Conservation (phyloP, 2,113 vertebrate genomes). For the Zingel zingel region DNA sequence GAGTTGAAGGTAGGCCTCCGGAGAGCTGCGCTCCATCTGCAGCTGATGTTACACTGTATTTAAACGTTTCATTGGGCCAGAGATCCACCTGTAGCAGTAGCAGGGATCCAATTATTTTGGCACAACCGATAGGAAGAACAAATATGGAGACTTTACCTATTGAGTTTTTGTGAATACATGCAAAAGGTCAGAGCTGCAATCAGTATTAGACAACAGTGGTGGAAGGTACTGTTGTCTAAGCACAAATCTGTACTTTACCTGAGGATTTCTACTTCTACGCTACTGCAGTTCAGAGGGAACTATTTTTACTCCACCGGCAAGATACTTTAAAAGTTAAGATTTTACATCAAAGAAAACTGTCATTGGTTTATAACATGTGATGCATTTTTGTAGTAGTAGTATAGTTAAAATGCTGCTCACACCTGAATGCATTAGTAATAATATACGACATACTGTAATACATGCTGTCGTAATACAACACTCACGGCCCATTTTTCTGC, state of each 20-base stretch:
- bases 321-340: not conserved
- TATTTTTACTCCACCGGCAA: not conserved
- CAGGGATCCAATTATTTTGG: not conserved
- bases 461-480: not conserved
- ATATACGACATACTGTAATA: not conserved
- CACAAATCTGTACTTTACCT: not conserved
- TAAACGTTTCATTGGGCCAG: too few species aligned
- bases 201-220: not conserved
- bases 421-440: not conserved
- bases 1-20: constrained; percentile 42
- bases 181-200: not conserved
- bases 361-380: not conserved
- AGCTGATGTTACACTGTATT: too few species aligned
- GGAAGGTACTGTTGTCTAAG: not conserved
- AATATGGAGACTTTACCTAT: not conserved
- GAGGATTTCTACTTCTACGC: not conserved
- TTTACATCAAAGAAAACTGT: not conserved
- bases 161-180: not conserved
- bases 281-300: not conserved
- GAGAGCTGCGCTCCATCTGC: not conserved
- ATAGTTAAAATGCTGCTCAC: too few species aligned
- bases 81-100: not conserved
- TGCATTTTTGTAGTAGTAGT: not conserved
- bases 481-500: not conserved
- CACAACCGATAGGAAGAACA: not conserved